These are phyloP conservation scores for Euphydryas editha DNA, from an alignment of 2,888 invertebrate genomes.

Conservation along the genomic window DNA sequence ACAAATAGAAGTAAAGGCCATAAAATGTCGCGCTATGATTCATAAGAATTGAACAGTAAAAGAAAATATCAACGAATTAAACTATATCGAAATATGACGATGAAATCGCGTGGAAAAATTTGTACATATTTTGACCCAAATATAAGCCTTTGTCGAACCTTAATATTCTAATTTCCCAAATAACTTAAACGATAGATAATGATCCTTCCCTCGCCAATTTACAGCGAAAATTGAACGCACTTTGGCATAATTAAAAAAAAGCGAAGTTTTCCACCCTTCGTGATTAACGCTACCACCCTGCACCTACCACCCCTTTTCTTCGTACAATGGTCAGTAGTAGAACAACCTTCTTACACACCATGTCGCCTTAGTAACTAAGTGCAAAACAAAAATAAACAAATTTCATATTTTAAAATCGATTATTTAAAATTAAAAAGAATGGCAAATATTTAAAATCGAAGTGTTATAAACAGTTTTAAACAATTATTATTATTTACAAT, in stretches of 20 bases:
- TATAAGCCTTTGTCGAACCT: neutral
- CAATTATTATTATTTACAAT: slow-evolving; percentile 19
- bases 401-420: slow-evolving; percentile 37
- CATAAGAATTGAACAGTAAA: no score
- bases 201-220: slow-evolving; percentile 29
- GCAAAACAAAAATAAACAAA: slow-evolving; percentile 81
- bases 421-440: neutral
- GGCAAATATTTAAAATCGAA: neutral
- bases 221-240: slow-evolving; percentile 61
- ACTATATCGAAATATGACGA: neutral
- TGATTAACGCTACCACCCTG: slow-evolving; percentile 65
- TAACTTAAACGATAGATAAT: slow-evolving; percentile 27
- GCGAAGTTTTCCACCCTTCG: slow-evolving; percentile 75
- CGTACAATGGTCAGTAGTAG: slow-evolving; percentile 76
- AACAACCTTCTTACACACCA: slow-evolving; percentile 69
- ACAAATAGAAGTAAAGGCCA: no score
- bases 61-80: no score
- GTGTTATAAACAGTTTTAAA: slow-evolving; percentile 12
- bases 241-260: slow-evolving; percentile 78
- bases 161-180: slow-evolving; percentile 21
- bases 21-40: no score
- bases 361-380: slow-evolving; percentile 77
- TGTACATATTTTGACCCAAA: neutral
- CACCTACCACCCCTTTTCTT: slow-evolving; percentile 66
- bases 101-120: neutral